phyloP scores from a whole-genome alignment of 2,888 invertebrate genomes.

The Heliothis peltigera region DNA sequence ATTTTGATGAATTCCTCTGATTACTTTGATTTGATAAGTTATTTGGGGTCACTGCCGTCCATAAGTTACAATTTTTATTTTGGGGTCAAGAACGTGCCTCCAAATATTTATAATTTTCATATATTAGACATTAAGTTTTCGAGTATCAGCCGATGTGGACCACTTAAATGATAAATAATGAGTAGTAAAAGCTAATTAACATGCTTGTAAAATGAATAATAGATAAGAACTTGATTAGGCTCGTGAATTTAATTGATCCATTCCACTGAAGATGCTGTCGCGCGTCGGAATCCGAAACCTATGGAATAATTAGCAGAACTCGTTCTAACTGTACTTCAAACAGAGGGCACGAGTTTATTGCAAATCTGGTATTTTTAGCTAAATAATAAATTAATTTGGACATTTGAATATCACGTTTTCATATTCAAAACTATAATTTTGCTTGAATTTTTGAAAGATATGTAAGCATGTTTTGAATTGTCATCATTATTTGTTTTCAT shows the following conservation, averaged over 20 bases:
- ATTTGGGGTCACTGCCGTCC: neutral
- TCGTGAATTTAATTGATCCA: conserved; percentile 34
- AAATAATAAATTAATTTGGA: conserved; percentile 1
- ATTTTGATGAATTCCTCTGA: too few species aligned
- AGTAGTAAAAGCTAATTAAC: conserved; percentile 20
- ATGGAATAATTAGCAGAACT: conserved; percentile 26
- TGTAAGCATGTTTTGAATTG: neutral
- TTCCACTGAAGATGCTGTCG: conserved; percentile 23
- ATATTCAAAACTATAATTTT: neutral
- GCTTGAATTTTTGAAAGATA: neutral
- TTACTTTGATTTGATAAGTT: too few species aligned
- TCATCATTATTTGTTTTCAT: neutral
- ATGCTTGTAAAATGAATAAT: conserved; percentile 5
- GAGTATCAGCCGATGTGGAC: conserved; percentile 6
- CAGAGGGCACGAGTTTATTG: neutral
- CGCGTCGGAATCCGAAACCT: conserved; percentile 5
- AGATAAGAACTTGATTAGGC: conserved; percentile 24
- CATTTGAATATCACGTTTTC: neutral
- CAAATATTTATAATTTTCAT: conserved; percentile 4
- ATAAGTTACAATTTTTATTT: neutral
- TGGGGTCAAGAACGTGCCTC: neutral
- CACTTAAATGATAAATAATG: conserved; percentile 22
- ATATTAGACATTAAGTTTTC: neutral
- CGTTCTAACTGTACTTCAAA: conserved; percentile 21
- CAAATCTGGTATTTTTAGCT: neutral